Percentiles rank a stretch among this genome's conserved stretches.
Evolutionary conservation across 1,140 invertebrate genomes (phyloP).

Genomic region (Anagrus nilaparvatae): DNA sequence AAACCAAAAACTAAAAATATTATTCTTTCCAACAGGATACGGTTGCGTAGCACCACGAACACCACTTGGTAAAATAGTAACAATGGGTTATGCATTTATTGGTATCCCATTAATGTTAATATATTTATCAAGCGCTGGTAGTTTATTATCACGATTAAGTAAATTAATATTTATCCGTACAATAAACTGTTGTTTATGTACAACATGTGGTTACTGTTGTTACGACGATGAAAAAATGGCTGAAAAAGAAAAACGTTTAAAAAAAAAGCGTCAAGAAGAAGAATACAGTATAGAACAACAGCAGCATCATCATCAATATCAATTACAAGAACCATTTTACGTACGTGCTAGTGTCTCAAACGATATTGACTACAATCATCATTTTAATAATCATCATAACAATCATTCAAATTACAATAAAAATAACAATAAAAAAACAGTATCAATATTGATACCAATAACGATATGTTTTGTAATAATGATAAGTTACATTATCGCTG

Average conservation of each 20-base stretch:
- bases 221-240: slow-evolving; percentile 71
- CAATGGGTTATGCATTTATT: slow-evolving; percentile 79
- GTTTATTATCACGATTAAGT: slow-evolving; percentile 72
- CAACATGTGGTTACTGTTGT: slow-evolving; percentile 76
- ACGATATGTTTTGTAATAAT: slow-evolving; percentile 67
- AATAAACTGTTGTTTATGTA: slow-evolving; percentile 71
- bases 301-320: slow-evolving; percentile 45
- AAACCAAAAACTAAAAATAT: slow-evolving; percentile 2
- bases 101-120: slow-evolving; percentile 87
- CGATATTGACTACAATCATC: too few species aligned
- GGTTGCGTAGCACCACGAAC: slow-evolving; percentile 76
- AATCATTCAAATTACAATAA: slow-evolving; percentile 61
- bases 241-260: slow-evolving; percentile 66
- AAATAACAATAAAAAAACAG: slow-evolving; percentile 46
- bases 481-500: slow-evolving; percentile 74
- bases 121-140: slow-evolving; percentile 74
- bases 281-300: slow-evolving; percentile 54
- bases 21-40: slow-evolving; percentile 54
- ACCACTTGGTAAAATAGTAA: slow-evolving; percentile 72
- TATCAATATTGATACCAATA: slow-evolving; percentile 61
- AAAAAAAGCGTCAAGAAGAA: slow-evolving; percentile 63
- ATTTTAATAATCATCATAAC: too few species aligned
- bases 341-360: slow-evolving; percentile 64
- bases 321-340: slow-evolving; percentile 69
- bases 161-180: slow-evolving; percentile 77